Conservation (phyloP, 2,113 vertebrate species). For the Tympanuchus pallidicinctus region DNA sequence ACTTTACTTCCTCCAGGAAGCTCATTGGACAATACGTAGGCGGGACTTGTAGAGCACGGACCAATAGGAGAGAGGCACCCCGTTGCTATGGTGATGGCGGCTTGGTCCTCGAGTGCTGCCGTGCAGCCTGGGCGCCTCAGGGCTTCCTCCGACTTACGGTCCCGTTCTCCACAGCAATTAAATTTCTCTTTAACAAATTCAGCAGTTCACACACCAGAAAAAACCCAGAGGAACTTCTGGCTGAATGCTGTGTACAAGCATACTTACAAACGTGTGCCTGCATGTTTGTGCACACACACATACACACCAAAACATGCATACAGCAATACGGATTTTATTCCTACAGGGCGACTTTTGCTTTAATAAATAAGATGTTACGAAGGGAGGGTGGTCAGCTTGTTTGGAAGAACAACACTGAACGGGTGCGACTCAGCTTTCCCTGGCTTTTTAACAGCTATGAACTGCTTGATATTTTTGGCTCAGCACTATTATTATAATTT, state of each 20-base stretch:
- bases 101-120: accelerated
- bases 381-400: conserved; percentile 73
- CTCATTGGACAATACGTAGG: not conserved
- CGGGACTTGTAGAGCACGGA: not conserved
- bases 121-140: accelerated
- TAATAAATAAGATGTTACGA: conserved; percentile 71
- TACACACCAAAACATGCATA: not conserved
- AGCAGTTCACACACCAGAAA: not conserved
- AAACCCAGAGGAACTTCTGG: not conserved
- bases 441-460: conserved; percentile 81
- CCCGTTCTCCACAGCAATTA: not conserved
- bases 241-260: not conserved
- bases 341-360: conserved; percentile 31
- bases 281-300: accelerated
- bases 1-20: accelerated
- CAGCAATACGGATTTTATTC: not conserved
- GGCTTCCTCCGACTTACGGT: not conserved
- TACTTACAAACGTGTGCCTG: not conserved
- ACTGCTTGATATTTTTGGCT: conserved; percentile 86
- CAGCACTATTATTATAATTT: conserved; percentile 66
- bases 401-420: conserved; percentile 80
- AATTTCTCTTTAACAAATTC: not conserved
- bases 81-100: not conserved
- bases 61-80: not conserved
- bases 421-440: conserved; percentile 78